phyloP scores from a whole-genome alignment of 1,140 invertebrate species.

The Euura saliciscinereae region DNA sequence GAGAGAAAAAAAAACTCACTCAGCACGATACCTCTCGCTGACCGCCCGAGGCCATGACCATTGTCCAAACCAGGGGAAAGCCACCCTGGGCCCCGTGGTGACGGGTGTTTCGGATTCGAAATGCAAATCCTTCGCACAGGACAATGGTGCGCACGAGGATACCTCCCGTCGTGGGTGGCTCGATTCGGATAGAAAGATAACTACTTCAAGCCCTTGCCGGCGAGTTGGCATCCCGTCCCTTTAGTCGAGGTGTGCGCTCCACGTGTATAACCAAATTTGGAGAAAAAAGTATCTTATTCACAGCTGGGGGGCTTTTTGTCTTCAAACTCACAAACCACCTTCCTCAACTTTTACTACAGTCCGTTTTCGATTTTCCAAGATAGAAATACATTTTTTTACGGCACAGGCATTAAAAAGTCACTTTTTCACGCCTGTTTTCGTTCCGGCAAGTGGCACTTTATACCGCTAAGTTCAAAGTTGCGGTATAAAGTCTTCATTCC shows the following conservation, averaged over 20 bases:
- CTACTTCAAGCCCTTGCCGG: neutral
- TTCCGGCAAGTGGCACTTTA: no score
- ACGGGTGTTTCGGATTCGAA: conserved; percentile 31
- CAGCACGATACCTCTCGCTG: neutral
- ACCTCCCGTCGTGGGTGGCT: conserved; percentile 9
- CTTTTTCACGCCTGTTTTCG: no score
- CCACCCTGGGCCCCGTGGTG: neutral
- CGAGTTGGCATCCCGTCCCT: neutral
- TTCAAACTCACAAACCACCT: no score
- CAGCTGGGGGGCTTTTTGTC: no score
- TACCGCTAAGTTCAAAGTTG: no score
- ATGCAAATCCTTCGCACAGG: conserved; percentile 39
- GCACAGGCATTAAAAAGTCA: no score
- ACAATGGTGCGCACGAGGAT: conserved; percentile 4
- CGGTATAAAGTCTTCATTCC: no score
- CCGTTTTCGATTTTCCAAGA: no score
- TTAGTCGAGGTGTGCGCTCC: conserved; percentile 31
- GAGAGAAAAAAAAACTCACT: neutral
- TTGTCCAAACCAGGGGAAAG: neutral
- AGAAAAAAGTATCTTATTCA: neutral
- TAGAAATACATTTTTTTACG: no score
- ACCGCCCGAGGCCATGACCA: neutral
- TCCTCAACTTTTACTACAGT: no score
- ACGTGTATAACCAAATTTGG: conserved; percentile 27
- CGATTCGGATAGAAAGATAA: conserved; percentile 4